Conservation (phyloP, 2,797 vertebrate genomes). For the Hipposideros larvatus region DNA sequence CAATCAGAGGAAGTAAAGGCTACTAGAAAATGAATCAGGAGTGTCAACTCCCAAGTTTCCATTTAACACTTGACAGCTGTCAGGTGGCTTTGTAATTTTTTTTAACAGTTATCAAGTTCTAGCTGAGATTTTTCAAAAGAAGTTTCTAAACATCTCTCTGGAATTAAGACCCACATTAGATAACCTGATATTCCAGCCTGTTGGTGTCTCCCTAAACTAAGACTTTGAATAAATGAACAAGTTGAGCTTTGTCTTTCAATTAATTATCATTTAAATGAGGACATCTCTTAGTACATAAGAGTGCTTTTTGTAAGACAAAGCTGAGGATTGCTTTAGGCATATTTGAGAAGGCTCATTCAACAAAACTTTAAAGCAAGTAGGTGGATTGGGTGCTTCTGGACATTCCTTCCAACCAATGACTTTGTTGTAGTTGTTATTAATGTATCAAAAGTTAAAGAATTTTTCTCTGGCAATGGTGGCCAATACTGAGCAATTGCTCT, state of each 20-base stretch:
- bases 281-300: background rate
- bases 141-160: background rate
- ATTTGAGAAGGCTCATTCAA: background rate
- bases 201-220: background rate
- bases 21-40: background rate
- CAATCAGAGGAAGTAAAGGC: background rate
- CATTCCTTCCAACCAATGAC: background rate
- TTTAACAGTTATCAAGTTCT: background rate
- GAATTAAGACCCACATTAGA: slow-evolving; percentile 3
- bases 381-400: background rate
- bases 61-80: background rate
- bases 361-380: background rate
- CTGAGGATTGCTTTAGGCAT: background rate
- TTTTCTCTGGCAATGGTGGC: background rate
- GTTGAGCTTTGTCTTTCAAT: background rate
- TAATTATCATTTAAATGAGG: background rate
- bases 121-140: background rate
- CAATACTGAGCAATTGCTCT: background rate
- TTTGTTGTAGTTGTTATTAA: slow-evolving; percentile 4
- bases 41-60: background rate
- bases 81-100: background rate
- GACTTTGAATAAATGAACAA: background rate
- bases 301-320: background rate
- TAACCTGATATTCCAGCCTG: background rate
- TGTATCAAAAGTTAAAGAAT: background rate